phyloP scores from a whole-genome alignment of 2,797 vertebrate genomes.

The Natrix natrix region DNA sequence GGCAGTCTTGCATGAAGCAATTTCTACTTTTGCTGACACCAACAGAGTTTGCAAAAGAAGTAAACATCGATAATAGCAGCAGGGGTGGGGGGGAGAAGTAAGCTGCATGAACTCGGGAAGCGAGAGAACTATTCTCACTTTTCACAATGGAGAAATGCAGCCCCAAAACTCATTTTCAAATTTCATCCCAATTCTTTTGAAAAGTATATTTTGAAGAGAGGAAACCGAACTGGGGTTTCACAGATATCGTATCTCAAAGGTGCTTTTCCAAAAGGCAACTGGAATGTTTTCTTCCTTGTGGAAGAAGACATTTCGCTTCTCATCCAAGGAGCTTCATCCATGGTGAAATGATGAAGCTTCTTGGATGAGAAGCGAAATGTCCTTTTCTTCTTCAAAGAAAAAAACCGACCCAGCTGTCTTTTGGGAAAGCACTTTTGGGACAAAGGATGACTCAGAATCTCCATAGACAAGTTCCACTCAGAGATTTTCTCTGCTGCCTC shows the following conservation, averaged over 20 bases:
- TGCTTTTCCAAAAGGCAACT: not conserved
- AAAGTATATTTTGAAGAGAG: not conserved
- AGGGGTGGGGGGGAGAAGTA: not conserved
- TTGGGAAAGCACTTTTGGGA: too few relatives aligned
- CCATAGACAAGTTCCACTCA: not conserved
- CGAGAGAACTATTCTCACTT: not conserved
- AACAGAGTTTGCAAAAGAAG: not conserved
- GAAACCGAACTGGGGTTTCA: not conserved
- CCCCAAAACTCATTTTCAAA: not conserved
- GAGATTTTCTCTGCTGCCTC: not conserved
- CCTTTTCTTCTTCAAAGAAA: not conserved
- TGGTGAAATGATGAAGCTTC: not conserved
- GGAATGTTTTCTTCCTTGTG: not conserved
- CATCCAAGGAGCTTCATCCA: not conserved
- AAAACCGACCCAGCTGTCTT: too few relatives aligned
- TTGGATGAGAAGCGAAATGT: not conserved
- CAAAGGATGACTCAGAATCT: not conserved
- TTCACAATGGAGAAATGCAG: not conserved
- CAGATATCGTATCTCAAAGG: not conserved
- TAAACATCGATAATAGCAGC: not conserved
- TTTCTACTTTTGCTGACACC: not conserved
- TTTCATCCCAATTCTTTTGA: not conserved
- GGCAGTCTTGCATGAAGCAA: not conserved
- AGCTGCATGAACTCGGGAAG: not conserved
- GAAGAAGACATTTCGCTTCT: not conserved